A percentile compares a stretch with the other conserved stretches of the same genome.
phyloP scores from a whole-genome alignment of 2,888 invertebrate species.

The Chalcosyrphus nemorum region DNA sequence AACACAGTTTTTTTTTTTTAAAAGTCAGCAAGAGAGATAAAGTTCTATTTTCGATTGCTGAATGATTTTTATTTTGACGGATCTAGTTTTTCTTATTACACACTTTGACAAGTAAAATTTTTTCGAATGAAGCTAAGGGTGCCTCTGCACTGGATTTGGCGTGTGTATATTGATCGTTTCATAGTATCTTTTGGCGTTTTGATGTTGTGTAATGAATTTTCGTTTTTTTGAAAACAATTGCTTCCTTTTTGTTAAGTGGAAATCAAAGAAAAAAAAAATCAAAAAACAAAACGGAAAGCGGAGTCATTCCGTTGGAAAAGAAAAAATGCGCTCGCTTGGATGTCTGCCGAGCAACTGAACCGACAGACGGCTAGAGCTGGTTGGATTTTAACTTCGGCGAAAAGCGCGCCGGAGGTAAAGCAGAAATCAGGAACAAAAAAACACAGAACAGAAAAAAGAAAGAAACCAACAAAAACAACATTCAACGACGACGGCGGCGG shows the following conservation, averaged over 20 bases:
- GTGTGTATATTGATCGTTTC: background rate
- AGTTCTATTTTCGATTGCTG: constrained; percentile 40
- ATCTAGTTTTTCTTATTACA: background rate
- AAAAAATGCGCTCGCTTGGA: constrained; percentile 67
- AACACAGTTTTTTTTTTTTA: constrained; percentile 4
- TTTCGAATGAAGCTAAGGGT: background rate
- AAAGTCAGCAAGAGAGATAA: constrained; percentile 27
- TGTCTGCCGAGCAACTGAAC: constrained; percentile 70
- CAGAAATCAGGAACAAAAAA: constrained; percentile 16
- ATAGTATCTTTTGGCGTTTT: constrained; percentile 1
- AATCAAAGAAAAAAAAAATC: constrained; percentile 52
- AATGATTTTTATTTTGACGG: constrained; percentile 27
- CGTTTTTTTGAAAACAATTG: too few relatives aligned
- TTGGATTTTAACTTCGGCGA: constrained; percentile 61
- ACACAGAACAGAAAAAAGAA: constrained; percentile 1
- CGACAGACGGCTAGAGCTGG: constrained; percentile 56
- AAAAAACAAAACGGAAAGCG: constrained; percentile 67
- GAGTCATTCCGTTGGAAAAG: constrained; percentile 52
- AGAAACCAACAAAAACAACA: constrained; percentile 1
- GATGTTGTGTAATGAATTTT: constrained; percentile 2
- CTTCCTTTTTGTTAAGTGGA: constrained; percentile 41
- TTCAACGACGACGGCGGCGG: background rate
- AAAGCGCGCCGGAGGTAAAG: constrained; percentile 52
- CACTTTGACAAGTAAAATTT: constrained; percentile 13
- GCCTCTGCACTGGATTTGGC: constrained; percentile 24